Evolutionary conservation across 2,888 invertebrate species (phyloP).

Genomic region (Sarcophaga carnaria): DNA sequence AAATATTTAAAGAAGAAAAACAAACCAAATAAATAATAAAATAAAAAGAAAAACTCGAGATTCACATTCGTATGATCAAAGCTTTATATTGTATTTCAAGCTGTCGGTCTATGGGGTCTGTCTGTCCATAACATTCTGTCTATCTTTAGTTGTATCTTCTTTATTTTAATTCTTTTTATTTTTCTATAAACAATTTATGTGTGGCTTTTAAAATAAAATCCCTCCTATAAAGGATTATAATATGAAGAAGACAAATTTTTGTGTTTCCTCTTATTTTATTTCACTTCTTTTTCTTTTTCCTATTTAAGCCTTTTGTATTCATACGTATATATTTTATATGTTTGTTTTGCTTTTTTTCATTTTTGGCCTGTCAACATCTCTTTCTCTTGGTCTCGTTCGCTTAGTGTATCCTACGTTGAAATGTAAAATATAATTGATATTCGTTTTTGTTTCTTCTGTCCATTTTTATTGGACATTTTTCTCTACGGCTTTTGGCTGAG

Average conservation of each 20-base stretch:
- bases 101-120: conserved; percentile 27
- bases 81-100: not conserved
- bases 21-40: conserved; percentile 20
- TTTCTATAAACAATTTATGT: conserved; percentile 60
- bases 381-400: not conserved
- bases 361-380: conserved; percentile 32
- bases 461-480: conserved; percentile 1
- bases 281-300: not conserved
- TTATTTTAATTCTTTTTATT: conserved; percentile 55
- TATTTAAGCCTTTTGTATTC: conserved; percentile 43
- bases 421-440: conserved; percentile 63
- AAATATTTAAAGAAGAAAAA: conserved; percentile 1
- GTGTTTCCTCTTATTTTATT: conserved; percentile 48
- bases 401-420: conserved; percentile 47
- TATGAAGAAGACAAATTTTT: conserved; percentile 65
- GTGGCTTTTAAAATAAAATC: conserved; percentile 61
- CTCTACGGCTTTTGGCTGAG: conserved; percentile 13
- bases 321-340: not conserved
- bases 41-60: not conserved
- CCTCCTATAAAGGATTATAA: conserved; percentile 57
- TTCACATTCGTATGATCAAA: conserved; percentile 22
- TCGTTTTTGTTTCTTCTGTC: conserved; percentile 15
- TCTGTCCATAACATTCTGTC: conserved; percentile 34
- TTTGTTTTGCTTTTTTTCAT: not conserved
- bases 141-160: conserved; percentile 62